Conservation (phyloP, 2,888 invertebrate species). For the Pteria penguin region DNA sequence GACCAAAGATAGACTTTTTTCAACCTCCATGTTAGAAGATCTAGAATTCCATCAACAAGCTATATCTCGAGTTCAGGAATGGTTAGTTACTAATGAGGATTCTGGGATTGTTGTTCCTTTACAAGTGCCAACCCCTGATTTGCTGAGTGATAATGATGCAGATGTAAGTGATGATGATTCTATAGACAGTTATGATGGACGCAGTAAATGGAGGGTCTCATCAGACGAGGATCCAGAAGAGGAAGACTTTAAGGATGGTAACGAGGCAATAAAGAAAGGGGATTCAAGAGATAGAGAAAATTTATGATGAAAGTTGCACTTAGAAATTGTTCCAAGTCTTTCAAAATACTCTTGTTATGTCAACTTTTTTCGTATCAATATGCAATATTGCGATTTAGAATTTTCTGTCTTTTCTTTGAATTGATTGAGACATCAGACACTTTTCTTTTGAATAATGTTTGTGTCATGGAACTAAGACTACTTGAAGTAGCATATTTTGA, state of each 20-base stretch:
- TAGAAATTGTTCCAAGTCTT: conserved; percentile 2
- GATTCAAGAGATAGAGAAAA: background rate
- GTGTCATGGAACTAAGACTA: too few relatives aligned
- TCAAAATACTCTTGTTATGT: background rate
- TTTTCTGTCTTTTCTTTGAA: too few relatives aligned
- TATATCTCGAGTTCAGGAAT: conserved; percentile 64
- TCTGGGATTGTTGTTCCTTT: conserved; percentile 42
- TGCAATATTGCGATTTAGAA: too few relatives aligned
- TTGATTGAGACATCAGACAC: too few relatives aligned
- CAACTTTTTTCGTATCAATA: too few relatives aligned
- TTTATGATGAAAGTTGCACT: conserved; percentile 15
- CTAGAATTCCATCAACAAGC: conserved; percentile 64
- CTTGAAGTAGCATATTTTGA: too few relatives aligned
- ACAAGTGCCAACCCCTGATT: conserved; percentile 33
- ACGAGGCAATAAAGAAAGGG: too few relatives aligned
- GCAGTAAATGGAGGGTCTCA: background rate
- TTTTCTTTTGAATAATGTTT: too few relatives aligned
- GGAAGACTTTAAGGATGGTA: too few relatives aligned
- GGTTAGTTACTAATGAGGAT: conserved; percentile 61
- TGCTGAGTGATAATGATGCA: conserved; percentile 36
- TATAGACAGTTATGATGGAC: conserved; percentile 39
- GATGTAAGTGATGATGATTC: conserved; percentile 48
- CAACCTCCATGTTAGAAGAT: conserved; percentile 65
- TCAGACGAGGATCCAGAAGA: background rate
- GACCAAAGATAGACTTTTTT: conserved; percentile 45